Evolutionary conservation across 2,113 vertebrate species (phyloP), one percentile per base, ranked within the genome.

Genomic region (Geococcyx californianus): DNA sequence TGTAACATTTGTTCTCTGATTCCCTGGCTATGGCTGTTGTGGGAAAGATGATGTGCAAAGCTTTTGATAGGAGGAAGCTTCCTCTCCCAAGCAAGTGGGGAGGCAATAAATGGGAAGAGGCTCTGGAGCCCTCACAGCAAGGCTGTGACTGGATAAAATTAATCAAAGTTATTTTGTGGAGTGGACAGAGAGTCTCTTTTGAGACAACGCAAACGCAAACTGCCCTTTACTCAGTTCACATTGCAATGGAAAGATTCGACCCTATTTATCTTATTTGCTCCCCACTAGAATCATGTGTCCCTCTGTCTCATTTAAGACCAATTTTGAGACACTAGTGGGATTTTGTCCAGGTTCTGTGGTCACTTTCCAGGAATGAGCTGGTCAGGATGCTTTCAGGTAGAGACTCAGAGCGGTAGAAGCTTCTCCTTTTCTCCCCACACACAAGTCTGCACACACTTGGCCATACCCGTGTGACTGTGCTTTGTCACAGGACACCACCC

Each of bases 41-140:
- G 62, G 59, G 26, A 91, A 79, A 51, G 44, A 93, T 25, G 56
- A 84, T 0, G 60, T 84, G 91, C 74, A 96, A 96, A 96, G 92
- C 89, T 68, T 82, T 84, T 94, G 93, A 87, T 44, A 87, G 76
- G 68, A 90, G 90, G 38, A 88, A 90, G 75, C 64, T 95, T 90
- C 91, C 93, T 83, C 26, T 77, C 58, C 42, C 24, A 47, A 55
- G 70, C 74, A 90, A 51, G 59, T 75, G 68, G 38, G 21, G 56
- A 77, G 15, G 38, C 29, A 88, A 87, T 34, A 89, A 75, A 52
- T 26, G 12, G 13, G 45, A 70, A 49, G 3, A 42, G 34, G 34
- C 52, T 86, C 33, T 75, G 55, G 12, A 28, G 12, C 8, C 7
- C 33, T 49, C 5, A 9, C 15, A 23, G 7, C 16, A 77, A 69